Conservation (phyloP, 2,113 vertebrate genomes). For the Malurus melanocephalus region DNA sequence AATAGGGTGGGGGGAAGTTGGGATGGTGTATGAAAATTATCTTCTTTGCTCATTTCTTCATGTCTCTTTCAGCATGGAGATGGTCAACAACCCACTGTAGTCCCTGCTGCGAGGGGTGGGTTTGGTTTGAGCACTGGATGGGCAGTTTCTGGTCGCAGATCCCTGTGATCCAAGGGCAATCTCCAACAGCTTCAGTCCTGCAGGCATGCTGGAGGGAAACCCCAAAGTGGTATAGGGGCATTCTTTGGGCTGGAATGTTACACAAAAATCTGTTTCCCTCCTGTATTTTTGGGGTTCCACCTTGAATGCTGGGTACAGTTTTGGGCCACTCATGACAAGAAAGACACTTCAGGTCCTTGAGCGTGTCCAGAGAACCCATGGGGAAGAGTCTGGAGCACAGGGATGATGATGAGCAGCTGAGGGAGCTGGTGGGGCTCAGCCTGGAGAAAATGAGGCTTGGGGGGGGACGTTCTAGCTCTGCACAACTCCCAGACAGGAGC, state of each 20-base stretch:
- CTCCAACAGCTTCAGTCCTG: neutral
- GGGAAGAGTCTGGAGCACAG: neutral
- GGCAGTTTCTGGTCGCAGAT: neutral
- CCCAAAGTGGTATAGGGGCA: neutral
- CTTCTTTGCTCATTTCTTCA: neutral
- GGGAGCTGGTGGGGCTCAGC: neutral
- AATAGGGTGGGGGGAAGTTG: neutral
- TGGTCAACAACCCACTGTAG: neutral
- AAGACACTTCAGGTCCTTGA: neutral
- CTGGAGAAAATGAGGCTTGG: neutral
- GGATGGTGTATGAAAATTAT: neutral
- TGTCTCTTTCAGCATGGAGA: accelerated
- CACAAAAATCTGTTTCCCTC: neutral
- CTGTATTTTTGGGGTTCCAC: neutral
- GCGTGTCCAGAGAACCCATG: neutral
- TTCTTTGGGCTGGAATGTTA: neutral
- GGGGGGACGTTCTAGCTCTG: neutral
- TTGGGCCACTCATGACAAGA: neutral
- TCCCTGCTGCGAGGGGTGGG: neutral
- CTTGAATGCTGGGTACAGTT: neutral
- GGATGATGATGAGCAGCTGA: neutral
- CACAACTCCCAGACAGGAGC: neutral
- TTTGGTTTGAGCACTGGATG: neutral
- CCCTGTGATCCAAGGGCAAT: neutral
- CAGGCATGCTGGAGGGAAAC: neutral